Evolutionary conservation across 2,797 vertebrate species (phyloP).

Genomic region (Varecia variegata): DNA sequence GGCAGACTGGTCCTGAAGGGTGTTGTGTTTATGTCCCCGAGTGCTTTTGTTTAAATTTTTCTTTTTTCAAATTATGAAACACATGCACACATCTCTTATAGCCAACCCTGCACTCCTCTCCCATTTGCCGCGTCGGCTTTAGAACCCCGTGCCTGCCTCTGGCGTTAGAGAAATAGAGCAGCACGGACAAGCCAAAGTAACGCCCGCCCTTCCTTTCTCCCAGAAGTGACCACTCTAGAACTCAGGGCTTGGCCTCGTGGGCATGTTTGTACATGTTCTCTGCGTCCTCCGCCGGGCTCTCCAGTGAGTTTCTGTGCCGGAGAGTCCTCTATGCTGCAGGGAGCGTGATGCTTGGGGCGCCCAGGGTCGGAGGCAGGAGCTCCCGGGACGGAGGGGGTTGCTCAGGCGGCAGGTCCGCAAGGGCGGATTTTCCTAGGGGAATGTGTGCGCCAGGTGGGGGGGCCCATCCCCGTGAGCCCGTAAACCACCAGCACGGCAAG

Average conservation of each 20-base stretch:
- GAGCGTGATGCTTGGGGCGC: not conserved
- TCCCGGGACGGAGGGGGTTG: not conserved
- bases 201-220: not conserved
- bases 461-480: not conserved
- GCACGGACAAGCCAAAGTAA: not conserved
- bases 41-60: not conserved
- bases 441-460: not conserved
- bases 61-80: not conserved
- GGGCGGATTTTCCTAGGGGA: not conserved
- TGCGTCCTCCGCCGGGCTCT: not conserved
- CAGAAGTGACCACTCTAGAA: not conserved
- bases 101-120: not conserved
- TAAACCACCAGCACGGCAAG: not conserved
- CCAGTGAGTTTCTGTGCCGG: not conserved
- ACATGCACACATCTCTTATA: not conserved
- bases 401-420: not conserved
- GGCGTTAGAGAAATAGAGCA: not conserved
- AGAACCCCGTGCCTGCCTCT: not conserved
- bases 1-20: not conserved
- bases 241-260: not conserved
- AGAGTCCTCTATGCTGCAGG: not conserved
- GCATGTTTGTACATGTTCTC: not conserved
- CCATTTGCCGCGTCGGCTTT: not conserved
- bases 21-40: not conserved
- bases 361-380: not conserved